These are phyloP conservation scores for Liposcelis brunnea DNA, from an alignment of 2,888 invertebrate species.

Conservation along the genomic window DNA sequence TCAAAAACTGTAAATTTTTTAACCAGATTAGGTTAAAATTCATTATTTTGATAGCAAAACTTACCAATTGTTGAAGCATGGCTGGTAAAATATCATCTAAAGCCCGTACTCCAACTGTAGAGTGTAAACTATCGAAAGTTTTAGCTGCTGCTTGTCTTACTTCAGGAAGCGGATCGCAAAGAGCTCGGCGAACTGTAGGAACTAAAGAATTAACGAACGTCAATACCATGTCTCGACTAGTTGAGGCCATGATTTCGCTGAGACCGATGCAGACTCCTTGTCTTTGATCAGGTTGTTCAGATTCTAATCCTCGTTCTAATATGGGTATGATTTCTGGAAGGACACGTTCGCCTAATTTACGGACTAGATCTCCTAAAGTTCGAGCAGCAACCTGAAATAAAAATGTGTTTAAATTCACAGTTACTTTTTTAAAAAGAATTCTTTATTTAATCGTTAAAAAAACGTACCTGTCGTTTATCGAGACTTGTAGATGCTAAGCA, in stretches of 20 bases:
- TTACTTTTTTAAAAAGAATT: neutral
- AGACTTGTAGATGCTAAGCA: constrained; percentile 92
- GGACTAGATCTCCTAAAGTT: constrained; percentile 89
- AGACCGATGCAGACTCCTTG: constrained; percentile 98
- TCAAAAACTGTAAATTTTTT: too few species aligned
- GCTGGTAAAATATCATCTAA: constrained; percentile 92
- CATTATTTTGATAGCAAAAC: too few species aligned
- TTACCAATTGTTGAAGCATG: constrained; percentile 60
- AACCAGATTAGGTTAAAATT: too few species aligned
- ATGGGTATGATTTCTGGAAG: constrained; percentile 97
- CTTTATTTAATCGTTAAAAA: constrained; percentile 1
- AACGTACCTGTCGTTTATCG: constrained; percentile 69
- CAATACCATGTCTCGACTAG: constrained; percentile 84
- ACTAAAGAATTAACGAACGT: constrained; percentile 76
- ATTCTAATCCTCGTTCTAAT: constrained; percentile 79
- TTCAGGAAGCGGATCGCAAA: constrained; percentile 85
- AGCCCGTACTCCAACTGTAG: constrained; percentile 81
- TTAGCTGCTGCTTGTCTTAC: constrained; percentile 89
- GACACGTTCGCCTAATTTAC: constrained; percentile 93
- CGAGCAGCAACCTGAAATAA: constrained; percentile 62
- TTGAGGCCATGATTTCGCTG: constrained; percentile 94
- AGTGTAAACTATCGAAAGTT: constrained; percentile 91
- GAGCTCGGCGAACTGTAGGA: constrained; percentile 80
- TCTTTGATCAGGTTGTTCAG: constrained; percentile 81
- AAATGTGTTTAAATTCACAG: too few species aligned